phyloP scores from a whole-genome alignment of 2,113 vertebrate genomes.

The Stegostoma tigrinum region DNA sequence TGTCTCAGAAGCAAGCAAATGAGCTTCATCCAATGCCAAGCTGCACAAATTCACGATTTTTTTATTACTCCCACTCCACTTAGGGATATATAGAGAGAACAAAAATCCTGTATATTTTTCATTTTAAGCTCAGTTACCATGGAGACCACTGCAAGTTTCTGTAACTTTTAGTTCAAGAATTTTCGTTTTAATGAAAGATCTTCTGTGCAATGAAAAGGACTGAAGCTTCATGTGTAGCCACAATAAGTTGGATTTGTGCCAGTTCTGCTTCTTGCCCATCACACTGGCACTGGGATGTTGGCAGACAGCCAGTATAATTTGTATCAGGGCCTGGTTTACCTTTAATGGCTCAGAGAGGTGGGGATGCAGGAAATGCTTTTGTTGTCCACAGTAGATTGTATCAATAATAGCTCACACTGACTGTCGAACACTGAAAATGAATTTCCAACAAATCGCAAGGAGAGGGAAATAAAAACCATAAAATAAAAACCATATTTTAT shows the following conservation, averaged over 20 bases:
- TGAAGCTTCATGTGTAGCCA: neutral
- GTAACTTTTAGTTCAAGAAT: neutral
- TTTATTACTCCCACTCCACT: neutral
- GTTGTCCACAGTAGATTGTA: neutral
- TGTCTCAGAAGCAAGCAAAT: neutral
- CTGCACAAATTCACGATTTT: neutral
- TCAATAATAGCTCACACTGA: neutral
- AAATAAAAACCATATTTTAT: neutral
- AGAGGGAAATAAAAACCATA: neutral
- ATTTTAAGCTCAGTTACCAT: neutral
- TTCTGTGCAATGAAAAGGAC: neutral
- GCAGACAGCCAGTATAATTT: neutral
- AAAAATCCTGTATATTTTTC: no score
- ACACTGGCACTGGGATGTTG: neutral
- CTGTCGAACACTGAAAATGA: neutral
- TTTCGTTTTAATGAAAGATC: neutral
- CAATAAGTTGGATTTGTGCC: neutral
- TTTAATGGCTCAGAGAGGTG: neutral
- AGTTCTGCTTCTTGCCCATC: neutral
- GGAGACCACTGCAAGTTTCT: conserved; percentile 13
- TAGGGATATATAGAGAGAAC: neutral
- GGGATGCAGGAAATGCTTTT: neutral
- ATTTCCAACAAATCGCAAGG: neutral
- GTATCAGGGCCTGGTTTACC: neutral
- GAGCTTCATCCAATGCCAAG: neutral